Base-by-base conservation (phyloP, 2,113 vertebrate genomes). In the Emydura subglobosa region DNA sequence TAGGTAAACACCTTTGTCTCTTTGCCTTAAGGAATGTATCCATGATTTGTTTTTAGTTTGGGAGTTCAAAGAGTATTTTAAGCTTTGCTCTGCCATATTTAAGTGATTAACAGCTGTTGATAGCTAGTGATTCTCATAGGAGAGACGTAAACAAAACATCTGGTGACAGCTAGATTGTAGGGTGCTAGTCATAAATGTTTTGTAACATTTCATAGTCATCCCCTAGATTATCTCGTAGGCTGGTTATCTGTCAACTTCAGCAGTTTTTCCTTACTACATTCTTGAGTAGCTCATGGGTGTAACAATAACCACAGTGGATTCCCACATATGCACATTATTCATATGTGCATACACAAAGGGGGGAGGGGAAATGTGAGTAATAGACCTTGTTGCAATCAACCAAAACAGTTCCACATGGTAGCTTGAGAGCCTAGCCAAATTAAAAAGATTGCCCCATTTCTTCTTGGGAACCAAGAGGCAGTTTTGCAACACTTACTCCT, bases 281-380 rank as follows among this genome's bases (percentile, higher is more conserved):
- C 91, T 88, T 88, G 94, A 87, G 39, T 88, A 53, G 92, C 88
- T 25, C 17, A 81, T 95, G 94, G 93, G 97, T 90, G 97, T 97
- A 94, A 82, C 85, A n/a, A 74, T 74, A 83, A 83, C 88, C 34
- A 76, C 39, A 50, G 51, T 4, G 80, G 93, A 92, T 82, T 91
- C 86, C 85, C 79, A 86, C 78, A 31, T 34, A 7, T 39, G 49
- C 13, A 34, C 51, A 53, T 29, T 82, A 16, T 91, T 97, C 1
- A 16, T 53, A 39, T 79, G 80, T 91, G 82, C 85, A 3, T 24
- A 1, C 79, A 68, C 47, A 83, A 85, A 91, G 91, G 90, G 90
- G 91, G 92, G 87, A 80, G 39, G 39, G 39, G 78, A 86, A 31
- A 79, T 92, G 95, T 97, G 97, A 98, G 95, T 96, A 96, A 97